These are phyloP conservation scores for Megaceryle maxima DNA, from an alignment of 2,113 vertebrate genomes.

Conservation along the genomic window DNA sequence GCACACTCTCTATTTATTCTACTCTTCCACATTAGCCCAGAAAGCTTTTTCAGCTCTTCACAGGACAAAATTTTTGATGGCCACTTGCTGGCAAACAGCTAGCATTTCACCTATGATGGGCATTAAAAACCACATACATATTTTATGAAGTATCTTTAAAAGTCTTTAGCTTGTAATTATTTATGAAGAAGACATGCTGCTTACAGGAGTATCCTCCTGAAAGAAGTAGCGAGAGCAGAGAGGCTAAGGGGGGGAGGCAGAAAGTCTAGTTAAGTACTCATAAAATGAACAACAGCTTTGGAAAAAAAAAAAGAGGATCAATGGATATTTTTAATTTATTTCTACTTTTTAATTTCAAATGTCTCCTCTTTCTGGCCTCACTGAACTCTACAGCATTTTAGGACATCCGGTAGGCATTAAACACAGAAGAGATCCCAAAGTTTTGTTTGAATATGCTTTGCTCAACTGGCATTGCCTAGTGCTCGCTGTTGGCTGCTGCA, in stretches of 20 bases:
- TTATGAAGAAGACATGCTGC: not conserved
- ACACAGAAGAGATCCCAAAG: not conserved
- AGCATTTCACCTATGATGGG: not conserved
- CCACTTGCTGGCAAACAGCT: not conserved
- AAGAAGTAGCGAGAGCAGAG: not conserved
- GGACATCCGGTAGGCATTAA: not conserved
- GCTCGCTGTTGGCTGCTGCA: not conserved
- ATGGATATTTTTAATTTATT: not conserved
- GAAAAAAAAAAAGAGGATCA: not conserved
- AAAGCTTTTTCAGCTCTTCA: not conserved
- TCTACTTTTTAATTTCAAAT: not conserved
- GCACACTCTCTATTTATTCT: not conserved
- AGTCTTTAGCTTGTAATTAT: not conserved
- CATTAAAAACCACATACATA: not conserved
- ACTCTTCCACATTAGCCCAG: not conserved
- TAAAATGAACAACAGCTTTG: not conserved
- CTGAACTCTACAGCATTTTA: not conserved
- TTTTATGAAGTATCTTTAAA: not conserved
- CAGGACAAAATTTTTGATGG: not conserved
- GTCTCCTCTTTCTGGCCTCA: not conserved
- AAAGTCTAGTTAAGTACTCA: not conserved
- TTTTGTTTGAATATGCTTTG: not conserved
- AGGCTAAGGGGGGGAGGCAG: not conserved
- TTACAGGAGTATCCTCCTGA: not conserved
- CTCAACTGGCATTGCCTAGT: not conserved